Conservation (phyloP, 2,888 invertebrate genomes). For the Portevinia maculata region DNA sequence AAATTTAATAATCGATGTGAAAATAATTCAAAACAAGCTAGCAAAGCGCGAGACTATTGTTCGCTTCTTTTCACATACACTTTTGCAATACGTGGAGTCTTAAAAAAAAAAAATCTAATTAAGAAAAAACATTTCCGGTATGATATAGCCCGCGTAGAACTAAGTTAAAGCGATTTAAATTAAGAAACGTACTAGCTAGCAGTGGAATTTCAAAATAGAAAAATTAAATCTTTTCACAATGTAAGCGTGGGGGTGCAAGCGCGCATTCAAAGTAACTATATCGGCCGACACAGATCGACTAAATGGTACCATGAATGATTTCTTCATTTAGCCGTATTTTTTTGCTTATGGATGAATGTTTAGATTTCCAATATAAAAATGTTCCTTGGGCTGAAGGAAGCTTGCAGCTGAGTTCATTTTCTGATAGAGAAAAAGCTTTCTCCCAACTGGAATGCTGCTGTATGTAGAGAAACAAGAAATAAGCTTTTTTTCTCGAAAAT, state of each 20-base stretch:
- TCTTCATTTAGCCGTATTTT: conserved; percentile 30
- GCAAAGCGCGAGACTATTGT: conserved; percentile 9
- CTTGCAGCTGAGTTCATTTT: conserved; percentile 7
- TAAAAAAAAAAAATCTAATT: background rate
- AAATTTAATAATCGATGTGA: conserved; percentile 45
- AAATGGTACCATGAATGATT: conserved; percentile 69
- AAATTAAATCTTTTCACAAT: conserved; percentile 59
- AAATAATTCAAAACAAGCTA: conserved; percentile 54
- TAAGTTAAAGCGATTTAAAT: too few relatives aligned
- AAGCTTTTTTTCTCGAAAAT: conserved; percentile 15
- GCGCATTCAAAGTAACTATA: conserved; percentile 76
- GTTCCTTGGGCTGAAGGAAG: background rate
- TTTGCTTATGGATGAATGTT: conserved; percentile 21
- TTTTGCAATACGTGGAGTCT: conserved; percentile 7
- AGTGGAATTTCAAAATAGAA: background rate
- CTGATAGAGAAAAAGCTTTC: conserved; percentile 7
- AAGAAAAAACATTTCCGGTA: too few relatives aligned
- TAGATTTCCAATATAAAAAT: too few relatives aligned
- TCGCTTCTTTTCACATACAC: conserved; percentile 33
- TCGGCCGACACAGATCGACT: conserved; percentile 83
- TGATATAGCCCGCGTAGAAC: too few relatives aligned
- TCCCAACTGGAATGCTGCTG: background rate
- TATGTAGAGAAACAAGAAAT: too few relatives aligned
- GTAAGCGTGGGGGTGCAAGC: conserved; percentile 35
- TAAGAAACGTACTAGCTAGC: background rate